Evolutionary conservation across 1,140 invertebrate species (phyloP), one percentile per base, ranked within the genome.

Genomic region (Mesaphorura yosii): DNA sequence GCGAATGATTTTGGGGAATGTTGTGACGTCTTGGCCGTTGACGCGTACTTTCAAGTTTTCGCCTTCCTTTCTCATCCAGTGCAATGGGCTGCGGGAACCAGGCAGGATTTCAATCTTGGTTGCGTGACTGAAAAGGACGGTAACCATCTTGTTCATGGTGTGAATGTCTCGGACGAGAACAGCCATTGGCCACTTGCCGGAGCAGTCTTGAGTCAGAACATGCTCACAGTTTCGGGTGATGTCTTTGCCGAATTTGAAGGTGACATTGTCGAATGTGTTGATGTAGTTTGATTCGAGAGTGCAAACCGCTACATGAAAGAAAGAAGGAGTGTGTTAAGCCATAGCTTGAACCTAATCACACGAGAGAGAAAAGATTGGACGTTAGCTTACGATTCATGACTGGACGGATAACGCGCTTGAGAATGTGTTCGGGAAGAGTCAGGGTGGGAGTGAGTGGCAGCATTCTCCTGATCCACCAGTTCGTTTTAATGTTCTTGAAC

Each of bases 251-350:
- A 55, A 59, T 17, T 40, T n/a, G 42, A 27, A 45, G 25, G 58
- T 59, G n/a, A 63, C 58, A 25, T 57, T 57, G 54, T 62, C 60
- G 38, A 59, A 62, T 50, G 56, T 59, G 45, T 37, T 45, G 37
- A 62, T 29, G 42, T 40, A 48, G 14, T 49, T 46, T 14, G 27
- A 15, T 28, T 62, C 57, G 10, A 62, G 20, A 1, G 53, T 26
- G 27, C 60, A 62, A 29, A 29, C 31, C 23, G 31, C 53, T 55
- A 48, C n/a, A 44, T 17, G n/a, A 38, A 47, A 53, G 22, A 22
- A 26, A 49, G 40, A 44, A 50, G 29, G 17, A 31, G 45, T 47
- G 22, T 28, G n/a, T 15, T 49, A 12, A 10, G 28, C 2, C n/a
- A n/a, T n/a, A n/a, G n/a, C n/a, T n/a, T n/a, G n/a, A n/a, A n/a